phyloP scores from a whole-genome alignment of 2,113 vertebrate species.

The Bufo gargarizans region DNA sequence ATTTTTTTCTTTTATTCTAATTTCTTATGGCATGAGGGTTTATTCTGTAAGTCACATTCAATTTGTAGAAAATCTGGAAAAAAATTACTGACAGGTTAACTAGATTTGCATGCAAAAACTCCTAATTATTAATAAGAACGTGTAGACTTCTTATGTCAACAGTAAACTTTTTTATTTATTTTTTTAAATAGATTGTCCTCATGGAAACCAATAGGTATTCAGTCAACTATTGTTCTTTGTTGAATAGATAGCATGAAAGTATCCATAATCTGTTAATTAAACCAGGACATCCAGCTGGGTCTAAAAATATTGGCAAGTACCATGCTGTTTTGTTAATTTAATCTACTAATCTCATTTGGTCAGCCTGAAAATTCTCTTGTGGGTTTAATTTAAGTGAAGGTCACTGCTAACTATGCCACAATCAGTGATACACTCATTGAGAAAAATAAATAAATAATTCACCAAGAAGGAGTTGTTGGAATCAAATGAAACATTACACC shows the following conservation, averaged over 20 bases:
- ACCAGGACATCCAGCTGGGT: neutral
- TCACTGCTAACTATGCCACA: too few relatives aligned
- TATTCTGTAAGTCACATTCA: too few relatives aligned
- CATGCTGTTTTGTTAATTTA: constrained; percentile 8
- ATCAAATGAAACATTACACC: too few relatives aligned
- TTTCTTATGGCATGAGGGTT: too few relatives aligned
- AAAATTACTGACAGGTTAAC: too few relatives aligned
- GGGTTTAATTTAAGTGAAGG: neutral
- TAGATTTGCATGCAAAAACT: too few relatives aligned
- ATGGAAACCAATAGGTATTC: neutral
- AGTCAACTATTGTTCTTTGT: neutral
- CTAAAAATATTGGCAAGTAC: neutral
- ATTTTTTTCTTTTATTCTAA: too few relatives aligned
- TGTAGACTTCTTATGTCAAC: neutral
- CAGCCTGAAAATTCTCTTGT: constrained; percentile 18
- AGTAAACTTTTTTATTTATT: neutral
- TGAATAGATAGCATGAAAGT: constrained; percentile 11
- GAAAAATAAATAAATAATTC: too few relatives aligned
- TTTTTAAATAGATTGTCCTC: neutral
- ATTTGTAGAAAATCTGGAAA: too few relatives aligned
- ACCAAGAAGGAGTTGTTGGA: too few relatives aligned
- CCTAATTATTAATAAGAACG: neutral
- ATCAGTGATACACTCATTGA: too few relatives aligned
- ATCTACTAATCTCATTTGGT: constrained; percentile 43
- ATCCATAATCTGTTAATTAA: constrained; percentile 18